These are phyloP conservation scores for Sycophila sp. DNA, from an alignment of 1,140 invertebrate species.

Conservation along the genomic window DNA sequence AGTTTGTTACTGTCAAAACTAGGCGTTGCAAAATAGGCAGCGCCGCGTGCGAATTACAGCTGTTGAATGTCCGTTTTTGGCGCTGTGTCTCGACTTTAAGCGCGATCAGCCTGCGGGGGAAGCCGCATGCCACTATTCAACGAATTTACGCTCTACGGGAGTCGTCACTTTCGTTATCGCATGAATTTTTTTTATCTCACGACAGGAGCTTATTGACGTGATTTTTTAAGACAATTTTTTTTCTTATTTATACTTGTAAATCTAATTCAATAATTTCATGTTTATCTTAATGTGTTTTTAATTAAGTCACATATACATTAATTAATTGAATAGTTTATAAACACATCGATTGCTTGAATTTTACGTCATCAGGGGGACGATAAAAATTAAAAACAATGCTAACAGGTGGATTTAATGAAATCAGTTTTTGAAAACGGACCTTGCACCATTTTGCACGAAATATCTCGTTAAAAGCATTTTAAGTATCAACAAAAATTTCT, in stretches of 20 bases:
- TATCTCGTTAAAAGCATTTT: not conserved
- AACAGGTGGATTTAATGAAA: not conserved
- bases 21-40: not conserved
- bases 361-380: not conserved
- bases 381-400: not conserved
- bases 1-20: constrained; percentile 36
- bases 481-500: not conserved
- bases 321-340: too few species aligned
- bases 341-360: not conserved
- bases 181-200: too few species aligned
- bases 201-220: too few species aligned
- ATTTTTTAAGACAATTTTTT: too few species aligned
- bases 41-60: constrained; percentile 16
- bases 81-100: not conserved
- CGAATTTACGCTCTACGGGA: not conserved
- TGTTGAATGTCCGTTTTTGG: constrained; percentile 30
- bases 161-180: not conserved
- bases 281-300: too few species aligned
- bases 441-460: too few species aligned
- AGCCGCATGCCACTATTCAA: too few species aligned
- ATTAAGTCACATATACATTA: too few species aligned
- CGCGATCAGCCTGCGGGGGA: too few species aligned
- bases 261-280: too few species aligned
- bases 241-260: too few species aligned
- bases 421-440: not conserved